These are phyloP conservation scores for Latrodectus geometricus DNA, from an alignment of 1,140 invertebrate genomes.

Conservation along the genomic window DNA sequence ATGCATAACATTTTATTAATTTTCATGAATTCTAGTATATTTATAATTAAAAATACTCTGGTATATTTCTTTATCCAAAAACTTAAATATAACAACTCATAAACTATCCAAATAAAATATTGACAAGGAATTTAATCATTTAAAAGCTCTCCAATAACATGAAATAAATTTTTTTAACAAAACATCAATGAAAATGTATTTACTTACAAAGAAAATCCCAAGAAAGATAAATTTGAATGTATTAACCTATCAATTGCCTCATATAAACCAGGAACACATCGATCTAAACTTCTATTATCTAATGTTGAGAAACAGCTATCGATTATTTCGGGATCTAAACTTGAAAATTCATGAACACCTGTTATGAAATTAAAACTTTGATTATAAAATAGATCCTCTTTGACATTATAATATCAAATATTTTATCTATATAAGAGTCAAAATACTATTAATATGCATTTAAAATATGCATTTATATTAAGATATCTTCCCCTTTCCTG, in stretches of 20 bases:
- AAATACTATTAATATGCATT: too few relatives aligned
- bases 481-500: too few relatives aligned
- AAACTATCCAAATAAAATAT: background rate
- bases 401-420: too few relatives aligned
- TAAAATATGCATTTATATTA: too few relatives aligned
- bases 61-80: background rate
- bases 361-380: background rate
- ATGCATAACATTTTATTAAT: too few relatives aligned
- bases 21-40: too few relatives aligned
- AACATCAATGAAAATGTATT: background rate
- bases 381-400: background rate
- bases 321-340: background rate
- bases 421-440: too few relatives aligned
- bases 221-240: background rate
- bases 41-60: background rate
- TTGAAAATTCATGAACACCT: background rate
- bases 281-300: background rate
- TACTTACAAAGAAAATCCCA: slow-evolving; percentile 16
- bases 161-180: background rate
- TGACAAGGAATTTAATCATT: background rate
- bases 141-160: background rate
- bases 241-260: background rate
- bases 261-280: slow-evolving; percentile 22
- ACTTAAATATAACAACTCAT: background rate
- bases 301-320: background rate